Conservation (phyloP, 2,113 vertebrate species). For the Coregonus clupeaformis region DNA sequence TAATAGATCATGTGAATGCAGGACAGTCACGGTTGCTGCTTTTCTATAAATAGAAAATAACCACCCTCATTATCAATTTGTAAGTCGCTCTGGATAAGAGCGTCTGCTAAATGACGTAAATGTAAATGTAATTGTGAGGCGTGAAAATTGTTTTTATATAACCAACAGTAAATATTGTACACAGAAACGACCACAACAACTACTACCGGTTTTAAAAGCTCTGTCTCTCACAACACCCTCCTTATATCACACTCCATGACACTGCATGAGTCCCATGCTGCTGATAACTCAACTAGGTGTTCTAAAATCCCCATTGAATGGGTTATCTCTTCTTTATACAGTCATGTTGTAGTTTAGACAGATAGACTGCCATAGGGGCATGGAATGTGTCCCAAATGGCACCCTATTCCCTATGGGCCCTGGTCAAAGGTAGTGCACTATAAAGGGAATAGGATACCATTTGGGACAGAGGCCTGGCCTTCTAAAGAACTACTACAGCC, state of each 20-base stretch:
- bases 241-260: neutral
- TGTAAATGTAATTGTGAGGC: no score
- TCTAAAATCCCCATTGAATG: neutral
- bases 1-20: neutral
- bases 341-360: neutral
- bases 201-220: no score
- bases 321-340: slow-evolving; percentile 16
- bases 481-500: neutral
- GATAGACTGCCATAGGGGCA: neutral
- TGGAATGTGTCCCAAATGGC: no score
- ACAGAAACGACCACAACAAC: slow-evolving; percentile 1
- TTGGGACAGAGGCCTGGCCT: neutral
- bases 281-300: neutral
- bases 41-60: slow-evolving; percentile 62
- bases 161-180: slow-evolving; percentile 45
- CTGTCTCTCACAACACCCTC: no score
- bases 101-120: no score
- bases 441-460: no score
- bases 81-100: no score
- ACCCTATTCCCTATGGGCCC: no score
- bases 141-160: slow-evolving; percentile 58
- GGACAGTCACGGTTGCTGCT: slow-evolving; percentile 32
- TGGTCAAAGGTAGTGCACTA: no score
- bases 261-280: neutral
- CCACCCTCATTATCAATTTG: no score